Evolutionary conservation across 2,888 invertebrate genomes (phyloP), one percentile per base, ranked within the genome.

Genomic region (Blastobasis lacticolella): DNA sequence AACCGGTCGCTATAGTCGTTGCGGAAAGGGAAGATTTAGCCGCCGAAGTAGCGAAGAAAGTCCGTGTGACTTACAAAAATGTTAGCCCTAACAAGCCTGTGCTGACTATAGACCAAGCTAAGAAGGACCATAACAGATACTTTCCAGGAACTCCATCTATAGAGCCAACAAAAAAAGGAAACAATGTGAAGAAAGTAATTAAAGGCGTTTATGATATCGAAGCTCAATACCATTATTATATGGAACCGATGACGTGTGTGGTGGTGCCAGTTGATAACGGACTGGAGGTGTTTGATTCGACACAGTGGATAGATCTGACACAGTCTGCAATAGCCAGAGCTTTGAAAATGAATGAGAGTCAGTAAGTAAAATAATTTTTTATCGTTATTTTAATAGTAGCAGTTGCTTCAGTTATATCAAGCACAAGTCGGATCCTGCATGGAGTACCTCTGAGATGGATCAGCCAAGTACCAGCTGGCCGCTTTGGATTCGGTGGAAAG

Each of bases 211-310:
- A 91, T 56, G 85, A 90, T 55, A 74, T 90, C 54, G 92, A 91
- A 9, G 74, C 89, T 0, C 95, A 95, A 67, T 94, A 93, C 69
- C 95, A 95, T 73, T 94, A 91, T 61, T 91, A 92, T 45, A 89
- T 95, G 90, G 95, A 95, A 68, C 91, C 93, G 0, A 90, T 93
- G 8, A 81, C 89, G 0, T 91, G 92, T 51, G 88, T 93, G 0
- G 92, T 90, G 38, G 67, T 92, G 5, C 95, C 95, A 0, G 81
- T 89, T 1, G 95, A 95, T 63, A 91, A 91, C 44, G 91, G 91
- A 0, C 68, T 94, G 56, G 91, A 94, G 50, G 90, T 95, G 0
- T 90, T 90, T 61, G 86, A 90, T 37, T 73, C 93, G 0, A 82
- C 92, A 0, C 94, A 94, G 61, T 92, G 90, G 89, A 89, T 92